Percentiles rank a stretch among this genome's conserved stretches.
These are phyloP conservation scores for Synanthedon formicaeformis DNA, from an alignment of 2,888 invertebrate species.

Conservation along the genomic window DNA sequence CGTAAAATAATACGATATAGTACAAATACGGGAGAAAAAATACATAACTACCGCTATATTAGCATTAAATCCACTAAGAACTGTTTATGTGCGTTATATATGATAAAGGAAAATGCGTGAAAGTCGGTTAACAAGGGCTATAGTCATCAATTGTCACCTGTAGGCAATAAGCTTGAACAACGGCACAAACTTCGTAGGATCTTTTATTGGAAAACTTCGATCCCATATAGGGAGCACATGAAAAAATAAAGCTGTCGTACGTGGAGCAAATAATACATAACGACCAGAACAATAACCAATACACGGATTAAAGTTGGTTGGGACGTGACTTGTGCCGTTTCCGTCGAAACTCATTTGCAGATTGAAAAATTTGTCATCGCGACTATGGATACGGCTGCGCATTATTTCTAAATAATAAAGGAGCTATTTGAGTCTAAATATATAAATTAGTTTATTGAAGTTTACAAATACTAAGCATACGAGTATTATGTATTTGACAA, in stretches of 20 bases:
- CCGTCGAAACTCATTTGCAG: not conserved
- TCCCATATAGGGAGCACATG: slow-evolving; percentile 40
- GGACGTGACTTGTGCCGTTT: not conserved
- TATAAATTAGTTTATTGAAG: too few relatives aligned
- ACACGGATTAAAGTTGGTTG: slow-evolving; percentile 10
- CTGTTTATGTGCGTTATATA: too few relatives aligned
- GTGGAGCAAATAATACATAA: slow-evolving; percentile 63
- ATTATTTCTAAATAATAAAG: too few relatives aligned
- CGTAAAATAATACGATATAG: too few relatives aligned
- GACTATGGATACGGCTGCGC: too few relatives aligned
- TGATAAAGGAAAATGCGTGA: not conserved
- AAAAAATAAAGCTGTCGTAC: slow-evolving; percentile 59
- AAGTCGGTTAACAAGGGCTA: slow-evolving; percentile 48
- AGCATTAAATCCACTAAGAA: too few relatives aligned
- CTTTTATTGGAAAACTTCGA: slow-evolving; percentile 68
- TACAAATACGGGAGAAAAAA: too few relatives aligned
- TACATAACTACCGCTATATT: too few relatives aligned
- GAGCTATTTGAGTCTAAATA: too few relatives aligned
- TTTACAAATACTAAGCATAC: too few relatives aligned
- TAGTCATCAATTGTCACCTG: slow-evolving; percentile 66
- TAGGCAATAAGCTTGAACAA: slow-evolving; percentile 56
- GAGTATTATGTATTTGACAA: too few relatives aligned
- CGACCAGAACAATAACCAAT: slow-evolving; percentile 18
- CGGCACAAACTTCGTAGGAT: slow-evolving; percentile 43
- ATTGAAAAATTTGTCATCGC: not conserved